Evolutionary conservation across 2,797 vertebrate species (phyloP).

Genomic region (Kryptolebias ocellatus): DNA sequence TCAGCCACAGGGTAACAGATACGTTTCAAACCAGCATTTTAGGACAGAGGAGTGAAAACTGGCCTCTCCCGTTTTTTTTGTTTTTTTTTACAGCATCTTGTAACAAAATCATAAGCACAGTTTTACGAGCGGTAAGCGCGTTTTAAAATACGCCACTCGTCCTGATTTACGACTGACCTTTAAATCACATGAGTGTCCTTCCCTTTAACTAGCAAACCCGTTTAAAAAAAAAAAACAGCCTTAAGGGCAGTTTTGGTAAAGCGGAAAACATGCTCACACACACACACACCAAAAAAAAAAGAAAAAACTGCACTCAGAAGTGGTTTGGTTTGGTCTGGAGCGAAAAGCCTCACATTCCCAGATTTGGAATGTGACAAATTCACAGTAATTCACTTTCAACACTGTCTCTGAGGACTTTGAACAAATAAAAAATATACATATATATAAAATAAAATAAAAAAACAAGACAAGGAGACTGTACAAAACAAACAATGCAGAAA

Average conservation of each 20-base stretch:
- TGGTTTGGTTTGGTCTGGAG: conserved; percentile 30
- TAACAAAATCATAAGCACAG: conserved; percentile 32
- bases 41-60: conserved; percentile 36
- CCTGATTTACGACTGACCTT: conserved; percentile 41
- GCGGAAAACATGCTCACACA: conserved; percentile 24
- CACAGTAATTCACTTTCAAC: conserved; percentile 59
- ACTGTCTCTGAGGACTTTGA: conserved; percentile 27
- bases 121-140: conserved; percentile 32
- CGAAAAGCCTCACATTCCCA: conserved; percentile 31
- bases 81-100: conserved; percentile 59
- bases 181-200: conserved; percentile 63
- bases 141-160: conserved; percentile 47
- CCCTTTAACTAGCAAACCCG: conserved; percentile 26
- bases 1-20: conserved; percentile 51
- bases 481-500: conserved; percentile 66
- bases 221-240: conserved; percentile 10
- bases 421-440: conserved; percentile 31
- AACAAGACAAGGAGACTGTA: conserved; percentile 31
- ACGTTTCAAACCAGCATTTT: conserved; percentile 58
- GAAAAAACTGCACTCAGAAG: conserved; percentile 9
- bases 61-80: conserved; percentile 38
- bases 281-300: background rate
- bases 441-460: conserved; percentile 4
- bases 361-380: conserved; percentile 66
- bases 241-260: conserved; percentile 38